Percentiles rank a stretch among this genome's conserved stretches.
These are phyloP conservation scores for Melanotus villosus DNA, from an alignment of 2,888 invertebrate species.

Conservation along the genomic window DNA sequence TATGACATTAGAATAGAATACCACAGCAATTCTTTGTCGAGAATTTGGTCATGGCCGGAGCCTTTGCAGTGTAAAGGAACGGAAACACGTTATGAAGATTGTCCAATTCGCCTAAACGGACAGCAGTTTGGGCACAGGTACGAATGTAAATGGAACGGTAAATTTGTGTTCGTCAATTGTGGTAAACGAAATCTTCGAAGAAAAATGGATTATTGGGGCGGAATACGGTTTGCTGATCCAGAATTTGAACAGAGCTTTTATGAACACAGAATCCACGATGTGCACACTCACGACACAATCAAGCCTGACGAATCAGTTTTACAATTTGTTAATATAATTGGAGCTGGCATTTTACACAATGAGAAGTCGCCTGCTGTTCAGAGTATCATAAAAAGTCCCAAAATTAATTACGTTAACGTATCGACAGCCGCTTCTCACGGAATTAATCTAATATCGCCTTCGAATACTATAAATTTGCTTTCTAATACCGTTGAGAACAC, in stretches of 20 bases:
- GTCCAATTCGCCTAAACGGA: slow-evolving; percentile 90
- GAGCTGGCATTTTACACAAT: slow-evolving; percentile 96
- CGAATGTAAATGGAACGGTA: slow-evolving; percentile 90
- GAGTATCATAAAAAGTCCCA: slow-evolving; percentile 89
- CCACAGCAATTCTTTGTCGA: slow-evolving; percentile 88
- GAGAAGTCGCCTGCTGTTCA: slow-evolving; percentile 95
- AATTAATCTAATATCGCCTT: slow-evolving; percentile 91
- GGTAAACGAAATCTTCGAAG: slow-evolving; percentile 77
- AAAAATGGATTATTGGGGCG: slow-evolving; percentile 92
- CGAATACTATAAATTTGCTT: slow-evolving; percentile 83
- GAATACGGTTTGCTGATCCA: slow-evolving; percentile 91
- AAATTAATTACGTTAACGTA: slow-evolving; percentile 85
- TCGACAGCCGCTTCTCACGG: slow-evolving; percentile 91
- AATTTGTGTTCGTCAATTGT: slow-evolving; percentile 95
- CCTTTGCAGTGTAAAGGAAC: slow-evolving; percentile 88
- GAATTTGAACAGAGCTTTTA: slow-evolving; percentile 91
- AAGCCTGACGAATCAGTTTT: slow-evolving; percentile 83
- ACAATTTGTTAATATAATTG: slow-evolving; percentile 85
- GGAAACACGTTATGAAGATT: slow-evolving; percentile 84
- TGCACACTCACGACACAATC: slow-evolving; percentile 81
- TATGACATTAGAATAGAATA: slow-evolving; percentile 89
- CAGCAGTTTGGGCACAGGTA: slow-evolving; percentile 89
- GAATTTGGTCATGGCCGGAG: slow-evolving; percentile 96
- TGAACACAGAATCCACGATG: slow-evolving; percentile 86
- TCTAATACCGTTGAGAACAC: slow-evolving; percentile 84